phyloP scores from a whole-genome alignment of 2,888 invertebrate species.

The Myathropa florea region DNA sequence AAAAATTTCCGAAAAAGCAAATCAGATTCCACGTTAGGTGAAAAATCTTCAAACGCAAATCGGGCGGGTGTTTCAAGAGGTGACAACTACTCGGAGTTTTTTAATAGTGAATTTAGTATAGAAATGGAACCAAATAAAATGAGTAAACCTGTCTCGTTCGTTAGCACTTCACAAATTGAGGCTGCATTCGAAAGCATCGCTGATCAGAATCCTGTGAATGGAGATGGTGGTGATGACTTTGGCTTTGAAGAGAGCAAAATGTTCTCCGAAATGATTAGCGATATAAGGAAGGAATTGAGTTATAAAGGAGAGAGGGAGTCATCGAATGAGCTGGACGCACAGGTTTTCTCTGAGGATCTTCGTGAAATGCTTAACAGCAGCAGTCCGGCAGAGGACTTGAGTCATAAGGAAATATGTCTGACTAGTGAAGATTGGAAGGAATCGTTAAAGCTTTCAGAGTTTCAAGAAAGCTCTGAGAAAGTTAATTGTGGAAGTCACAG shows the following conservation, averaged over 20 bases:
- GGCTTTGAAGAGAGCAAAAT: conserved; percentile 36
- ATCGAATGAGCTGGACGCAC: conserved; percentile 71
- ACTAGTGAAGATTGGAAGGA: conserved; percentile 59
- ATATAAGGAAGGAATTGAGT: conserved; percentile 2
- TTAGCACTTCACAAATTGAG: conserved; percentile 74
- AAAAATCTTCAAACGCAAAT: conserved; percentile 32
- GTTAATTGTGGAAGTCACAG: neutral
- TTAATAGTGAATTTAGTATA: conserved; percentile 76
- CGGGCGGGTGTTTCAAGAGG: conserved; percentile 16
- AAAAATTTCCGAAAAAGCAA: conserved; percentile 72
- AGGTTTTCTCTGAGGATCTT: conserved; percentile 76
- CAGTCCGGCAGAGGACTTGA: neutral
- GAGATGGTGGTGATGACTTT: neutral
- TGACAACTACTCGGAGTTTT: conserved; percentile 75
- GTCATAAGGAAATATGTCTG: neutral
- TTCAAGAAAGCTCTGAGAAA: conserved; percentile 3
- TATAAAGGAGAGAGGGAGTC: conserved; percentile 7
- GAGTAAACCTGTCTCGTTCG: conserved; percentile 46
- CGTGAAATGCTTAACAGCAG: conserved; percentile 58
- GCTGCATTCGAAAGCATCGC: conserved; percentile 59
- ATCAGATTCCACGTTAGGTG: conserved; percentile 73
- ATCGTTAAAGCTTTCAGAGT: conserved; percentile 46
- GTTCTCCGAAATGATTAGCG: conserved; percentile 48
- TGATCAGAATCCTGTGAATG: neutral
- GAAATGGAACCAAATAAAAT: conserved; percentile 58